Evolutionary conservation across 2,888 invertebrate species (phyloP).

Genomic region (Apoda limacodes): DNA sequence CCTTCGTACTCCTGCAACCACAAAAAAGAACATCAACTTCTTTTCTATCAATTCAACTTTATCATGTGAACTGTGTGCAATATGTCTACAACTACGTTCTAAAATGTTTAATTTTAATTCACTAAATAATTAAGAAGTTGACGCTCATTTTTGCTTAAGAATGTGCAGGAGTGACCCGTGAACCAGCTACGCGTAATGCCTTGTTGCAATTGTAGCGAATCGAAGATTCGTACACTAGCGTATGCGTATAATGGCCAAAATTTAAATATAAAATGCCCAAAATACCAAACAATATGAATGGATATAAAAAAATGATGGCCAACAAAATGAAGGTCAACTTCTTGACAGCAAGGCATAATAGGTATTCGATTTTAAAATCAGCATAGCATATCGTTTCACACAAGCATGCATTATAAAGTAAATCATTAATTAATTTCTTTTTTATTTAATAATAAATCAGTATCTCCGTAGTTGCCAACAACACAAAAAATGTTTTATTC

Average conservation of each 20-base stretch:
- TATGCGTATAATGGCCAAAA: conserved; percentile 60
- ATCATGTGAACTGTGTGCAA: conserved; percentile 59
- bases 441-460: too few relatives aligned
- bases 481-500: too few relatives aligned
- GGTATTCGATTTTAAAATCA: conserved; percentile 49
- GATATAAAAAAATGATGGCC: conserved; percentile 84
- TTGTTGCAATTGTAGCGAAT: conserved; percentile 57
- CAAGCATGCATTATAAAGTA: conserved; percentile 57
- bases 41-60: conserved; percentile 70
- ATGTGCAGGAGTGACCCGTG: conserved; percentile 68
- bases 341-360: conserved; percentile 81
- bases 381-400: conserved; percentile 63
- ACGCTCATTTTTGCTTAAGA: conserved; percentile 87
- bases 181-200: conserved; percentile 60
- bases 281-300: conserved; percentile 64
- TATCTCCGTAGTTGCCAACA: too few relatives aligned
- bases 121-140: conserved; percentile 80
- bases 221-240: conserved; percentile 45
- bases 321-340: conserved; percentile 96
- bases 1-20: conserved; percentile 94
- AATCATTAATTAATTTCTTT: conserved; percentile 24
- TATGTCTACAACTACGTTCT: conserved; percentile 65
- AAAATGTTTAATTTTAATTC: conserved; percentile 50
- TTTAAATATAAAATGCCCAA: conserved; percentile 58
- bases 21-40: conserved; percentile 89